Conservation (phyloP, 2,888 invertebrate species). For the Pycnomerus fuliginosus region DNA sequence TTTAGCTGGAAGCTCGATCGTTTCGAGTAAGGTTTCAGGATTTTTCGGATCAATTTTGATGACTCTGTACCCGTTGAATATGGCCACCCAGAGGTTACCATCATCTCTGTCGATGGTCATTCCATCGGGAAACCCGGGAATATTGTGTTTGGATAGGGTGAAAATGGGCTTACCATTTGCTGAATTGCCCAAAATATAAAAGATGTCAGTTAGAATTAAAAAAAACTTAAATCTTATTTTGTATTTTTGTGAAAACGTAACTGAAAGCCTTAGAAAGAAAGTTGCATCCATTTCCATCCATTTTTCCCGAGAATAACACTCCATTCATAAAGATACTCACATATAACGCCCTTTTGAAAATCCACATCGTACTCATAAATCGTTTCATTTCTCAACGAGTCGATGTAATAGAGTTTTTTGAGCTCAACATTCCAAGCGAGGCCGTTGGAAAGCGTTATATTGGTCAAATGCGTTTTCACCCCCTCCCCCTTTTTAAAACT, state of each 20-base stretch:
- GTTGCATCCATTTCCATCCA: no score
- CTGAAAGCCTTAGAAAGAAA: no score
- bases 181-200: conserved; percentile 44
- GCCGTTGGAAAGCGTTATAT: conserved; percentile 59
- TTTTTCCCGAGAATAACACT: neutral
- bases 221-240: no score
- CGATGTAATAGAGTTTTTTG: conserved; percentile 73
- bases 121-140: conserved; percentile 64
- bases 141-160: conserved; percentile 52
- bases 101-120: conserved; percentile 79
- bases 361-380: conserved; percentile 71
- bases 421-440: conserved; percentile 69
- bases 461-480: conserved; percentile 29
- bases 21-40: conserved; percentile 58
- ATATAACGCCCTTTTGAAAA: conserved; percentile 53
- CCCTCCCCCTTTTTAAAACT: conserved; percentile 26
- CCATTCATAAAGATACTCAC: conserved; percentile 2
- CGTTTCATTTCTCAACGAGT: conserved; percentile 63
- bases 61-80: conserved; percentile 67
- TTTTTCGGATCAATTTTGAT: conserved; percentile 58
- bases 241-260: no score
- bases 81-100: conserved; percentile 77
- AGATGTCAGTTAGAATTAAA: no score
- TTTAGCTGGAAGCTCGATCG: conserved; percentile 64
- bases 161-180: conserved; percentile 63